A percentile compares a stretch with the other conserved stretches of the same genome.
These are phyloP conservation scores for Deroplatys truncata DNA, from an alignment of 2,888 invertebrate genomes.

Conservation along the genomic window DNA sequence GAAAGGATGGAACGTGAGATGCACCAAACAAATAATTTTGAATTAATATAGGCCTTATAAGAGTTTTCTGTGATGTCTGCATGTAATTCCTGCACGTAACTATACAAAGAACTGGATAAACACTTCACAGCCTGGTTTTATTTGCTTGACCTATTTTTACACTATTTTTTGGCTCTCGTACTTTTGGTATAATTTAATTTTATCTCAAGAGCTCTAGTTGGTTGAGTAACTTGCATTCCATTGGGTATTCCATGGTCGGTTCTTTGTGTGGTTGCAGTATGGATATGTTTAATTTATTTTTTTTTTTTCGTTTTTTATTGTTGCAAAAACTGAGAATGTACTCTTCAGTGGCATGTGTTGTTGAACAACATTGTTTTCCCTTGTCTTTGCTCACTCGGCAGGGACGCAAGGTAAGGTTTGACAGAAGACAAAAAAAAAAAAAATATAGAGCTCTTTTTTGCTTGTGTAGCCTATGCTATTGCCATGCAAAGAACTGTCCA, in stretches of 20 bases:
- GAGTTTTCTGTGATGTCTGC: not conserved
- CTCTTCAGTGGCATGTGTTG: not conserved
- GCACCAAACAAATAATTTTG: not conserved
- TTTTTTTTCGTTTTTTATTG: not conserved
- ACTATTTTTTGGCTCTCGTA: not conserved
- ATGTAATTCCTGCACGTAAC: not conserved
- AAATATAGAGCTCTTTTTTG: not conserved
- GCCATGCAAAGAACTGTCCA: slow-evolving; percentile 27
- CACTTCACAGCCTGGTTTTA: not conserved
- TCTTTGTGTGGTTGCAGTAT: slow-evolving; percentile 28
- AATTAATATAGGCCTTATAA: not conserved
- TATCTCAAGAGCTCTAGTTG: not conserved
- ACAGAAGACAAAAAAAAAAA: not conserved
- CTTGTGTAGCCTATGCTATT: slow-evolving; percentile 3
- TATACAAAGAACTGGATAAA: not conserved
- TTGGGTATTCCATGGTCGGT: slow-evolving; percentile 19
- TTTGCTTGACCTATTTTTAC: not conserved
- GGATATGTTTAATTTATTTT: not conserved
- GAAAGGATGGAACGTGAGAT: not conserved
- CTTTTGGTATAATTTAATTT: not conserved
- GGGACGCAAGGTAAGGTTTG: slow-evolving; percentile 22
- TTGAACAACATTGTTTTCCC: slow-evolving; percentile 1
- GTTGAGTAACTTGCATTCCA: not conserved
- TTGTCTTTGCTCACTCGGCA: slow-evolving; percentile 22
- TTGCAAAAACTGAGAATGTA: not conserved